A percentile compares a stretch with the other conserved stretches of the same genome.
Conservation (phyloP, 2,888 invertebrate genomes). For the Caenorhabditis imperialis region DNA sequence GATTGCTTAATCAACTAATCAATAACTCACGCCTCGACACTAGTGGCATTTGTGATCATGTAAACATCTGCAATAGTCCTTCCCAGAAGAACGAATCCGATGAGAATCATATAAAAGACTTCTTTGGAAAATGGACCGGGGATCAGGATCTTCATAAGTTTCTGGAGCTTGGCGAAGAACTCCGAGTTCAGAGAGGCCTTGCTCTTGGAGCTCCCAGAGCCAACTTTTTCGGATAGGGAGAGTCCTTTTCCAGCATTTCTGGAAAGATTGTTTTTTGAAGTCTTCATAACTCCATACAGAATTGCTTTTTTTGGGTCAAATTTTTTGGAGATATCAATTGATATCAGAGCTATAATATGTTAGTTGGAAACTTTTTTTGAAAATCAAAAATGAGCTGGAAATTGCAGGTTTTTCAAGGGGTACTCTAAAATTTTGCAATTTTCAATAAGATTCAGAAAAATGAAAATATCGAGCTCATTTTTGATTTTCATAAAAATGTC, state of each 20-base stretch:
- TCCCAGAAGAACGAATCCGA: conserved; percentile 87
- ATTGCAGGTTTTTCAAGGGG: too few species aligned
- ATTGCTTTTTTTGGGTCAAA: too few species aligned
- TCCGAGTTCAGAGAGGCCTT: conserved; percentile 42
- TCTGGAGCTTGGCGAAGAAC: conserved; percentile 41
- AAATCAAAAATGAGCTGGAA: too few species aligned
- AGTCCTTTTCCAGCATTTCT: conserved; percentile 38
- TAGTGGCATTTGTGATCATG: conserved; percentile 95
- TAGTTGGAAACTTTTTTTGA: too few species aligned
- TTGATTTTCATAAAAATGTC: too few species aligned
- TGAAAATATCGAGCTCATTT: too few species aligned
- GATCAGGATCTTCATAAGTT: conserved; percentile 40
- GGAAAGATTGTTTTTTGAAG: not conserved
- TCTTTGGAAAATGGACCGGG: conserved; percentile 64
- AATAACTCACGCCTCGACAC: conserved; percentile 88
- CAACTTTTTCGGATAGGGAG: conserved; percentile 36
- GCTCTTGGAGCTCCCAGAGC: conserved; percentile 10
- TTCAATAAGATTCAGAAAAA: too few species aligned
- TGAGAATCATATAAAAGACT: conserved; percentile 78
- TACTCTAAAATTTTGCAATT: too few species aligned
- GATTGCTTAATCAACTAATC: too few species aligned
- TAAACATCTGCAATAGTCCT: conserved; percentile 95
- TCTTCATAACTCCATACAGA: too few species aligned
- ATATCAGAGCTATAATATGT: too few species aligned
- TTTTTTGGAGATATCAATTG: too few species aligned